A percentile compares a stretch with the other conserved stretches of the same genome.
Evolutionary conservation across 2,888 invertebrate species (phyloP).

Genomic region (Bruchidius siliquastri): DNA sequence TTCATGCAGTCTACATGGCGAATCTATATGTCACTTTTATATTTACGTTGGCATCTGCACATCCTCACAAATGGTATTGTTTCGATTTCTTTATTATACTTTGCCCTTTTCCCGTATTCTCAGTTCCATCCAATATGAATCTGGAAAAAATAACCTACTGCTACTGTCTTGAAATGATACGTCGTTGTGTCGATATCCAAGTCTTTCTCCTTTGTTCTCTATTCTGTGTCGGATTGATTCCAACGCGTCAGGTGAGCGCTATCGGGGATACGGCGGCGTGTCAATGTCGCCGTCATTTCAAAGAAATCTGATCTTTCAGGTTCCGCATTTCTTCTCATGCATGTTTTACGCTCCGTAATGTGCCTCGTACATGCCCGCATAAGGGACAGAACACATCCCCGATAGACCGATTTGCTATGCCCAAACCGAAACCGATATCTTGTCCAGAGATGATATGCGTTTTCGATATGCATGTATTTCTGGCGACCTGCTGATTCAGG

Average conservation of each 20-base stretch:
- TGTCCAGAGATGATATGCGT: background rate
- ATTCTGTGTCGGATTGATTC: constrained; percentile 15
- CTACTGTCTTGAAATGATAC: background rate
- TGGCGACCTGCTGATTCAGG: background rate
- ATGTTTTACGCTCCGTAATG: background rate
- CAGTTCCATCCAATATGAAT: no score
- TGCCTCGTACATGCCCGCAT: background rate
- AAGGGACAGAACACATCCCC: background rate
- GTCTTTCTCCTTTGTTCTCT: background rate
- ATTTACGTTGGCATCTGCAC: no score
- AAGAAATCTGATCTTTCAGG: background rate
- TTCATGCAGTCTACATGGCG: no score
- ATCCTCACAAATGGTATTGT: no score
- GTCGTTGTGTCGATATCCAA: background rate
- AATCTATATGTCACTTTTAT: no score
- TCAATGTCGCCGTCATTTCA: background rate
- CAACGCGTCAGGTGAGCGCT: background rate
- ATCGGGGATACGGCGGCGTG: background rate
- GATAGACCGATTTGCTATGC: background rate
- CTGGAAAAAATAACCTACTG: no score
- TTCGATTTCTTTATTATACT: no score
- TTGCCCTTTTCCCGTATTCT: no score
- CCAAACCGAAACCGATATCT: background rate
- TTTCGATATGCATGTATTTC: background rate
- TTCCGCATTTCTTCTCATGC: background rate